A percentile compares a stretch with the other conserved stretches of the same genome.
Evolutionary conservation across 2,113 vertebrate genomes (phyloP).

Genomic region (Calyptomena viridis): DNA sequence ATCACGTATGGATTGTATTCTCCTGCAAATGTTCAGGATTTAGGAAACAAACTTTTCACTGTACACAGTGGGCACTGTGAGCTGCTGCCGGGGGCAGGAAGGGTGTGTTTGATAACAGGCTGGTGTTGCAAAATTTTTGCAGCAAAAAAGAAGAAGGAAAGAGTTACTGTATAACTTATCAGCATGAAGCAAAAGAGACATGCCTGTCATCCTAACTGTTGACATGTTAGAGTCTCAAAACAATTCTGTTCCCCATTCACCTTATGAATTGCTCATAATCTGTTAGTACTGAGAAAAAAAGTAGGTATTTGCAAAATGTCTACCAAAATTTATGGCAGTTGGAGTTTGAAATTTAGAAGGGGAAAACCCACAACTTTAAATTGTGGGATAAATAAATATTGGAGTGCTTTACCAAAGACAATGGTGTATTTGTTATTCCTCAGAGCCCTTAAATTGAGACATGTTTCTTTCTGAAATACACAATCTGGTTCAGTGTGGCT

Average conservation of each 20-base stretch:
- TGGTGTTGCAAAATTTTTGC: neutral
- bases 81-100: neutral
- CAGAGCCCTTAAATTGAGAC: neutral
- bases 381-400: neutral
- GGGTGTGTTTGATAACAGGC: neutral
- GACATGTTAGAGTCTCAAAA: neutral
- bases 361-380: neutral
- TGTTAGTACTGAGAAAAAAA: neutral
- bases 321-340: neutral
- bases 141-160: neutral
- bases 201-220: neutral
- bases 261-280: neutral
- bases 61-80: neutral
- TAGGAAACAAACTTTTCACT: neutral
- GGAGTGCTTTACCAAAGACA: neutral
- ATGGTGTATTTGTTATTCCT: neutral
- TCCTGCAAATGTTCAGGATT: neutral
- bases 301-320: neutral
- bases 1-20: neutral
- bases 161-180: neutral
- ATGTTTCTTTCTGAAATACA: neutral
- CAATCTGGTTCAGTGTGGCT: neutral
- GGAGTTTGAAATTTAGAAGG: neutral
- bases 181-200: neutral
- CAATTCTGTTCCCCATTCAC: neutral